Evolutionary conservation across 2,888 invertebrate species (phyloP).

Genomic region (Hirtodrosophila alboralis): DNA sequence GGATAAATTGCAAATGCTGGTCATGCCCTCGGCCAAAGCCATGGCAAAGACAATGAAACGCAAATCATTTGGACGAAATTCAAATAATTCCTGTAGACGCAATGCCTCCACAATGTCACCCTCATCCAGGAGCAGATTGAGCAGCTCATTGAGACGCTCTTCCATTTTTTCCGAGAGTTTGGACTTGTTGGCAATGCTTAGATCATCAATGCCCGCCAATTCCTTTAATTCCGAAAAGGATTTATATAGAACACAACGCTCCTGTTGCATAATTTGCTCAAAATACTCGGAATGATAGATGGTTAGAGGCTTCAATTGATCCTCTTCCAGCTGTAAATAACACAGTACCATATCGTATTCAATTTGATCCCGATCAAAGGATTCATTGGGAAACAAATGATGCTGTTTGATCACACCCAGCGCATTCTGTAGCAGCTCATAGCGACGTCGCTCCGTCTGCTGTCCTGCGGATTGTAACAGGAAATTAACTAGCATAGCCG

Average conservation of each 20-base stretch:
- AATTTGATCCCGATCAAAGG: slow-evolving; percentile 83
- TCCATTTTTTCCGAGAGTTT: slow-evolving; percentile 76
- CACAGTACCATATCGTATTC: slow-evolving; percentile 84
- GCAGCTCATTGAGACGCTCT: slow-evolving; percentile 82
- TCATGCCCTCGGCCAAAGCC: slow-evolving; percentile 87
- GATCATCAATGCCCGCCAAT: slow-evolving; percentile 82
- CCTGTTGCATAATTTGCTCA: slow-evolving; percentile 82
- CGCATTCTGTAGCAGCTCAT: slow-evolving; percentile 83
- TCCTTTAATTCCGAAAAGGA: slow-evolving; percentile 83
- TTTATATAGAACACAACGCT: slow-evolving; percentile 83
- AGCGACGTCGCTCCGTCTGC: slow-evolving; percentile 84
- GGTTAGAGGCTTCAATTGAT: slow-evolving; percentile 45
- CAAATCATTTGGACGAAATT: slow-evolving; percentile 85
- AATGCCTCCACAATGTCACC: slow-evolving; percentile 86
- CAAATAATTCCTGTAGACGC: slow-evolving; percentile 85
- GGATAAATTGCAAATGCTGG: slow-evolving; percentile 86
- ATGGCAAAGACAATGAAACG: slow-evolving; percentile 86
- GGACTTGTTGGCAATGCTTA: slow-evolving; percentile 75
- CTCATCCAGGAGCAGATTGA: slow-evolving; percentile 85
- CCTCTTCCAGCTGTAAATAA: slow-evolving; percentile 70
- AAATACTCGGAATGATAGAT: slow-evolving; percentile 83
- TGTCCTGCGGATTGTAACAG: slow-evolving; percentile 85
- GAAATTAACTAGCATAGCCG: slow-evolving; percentile 87
- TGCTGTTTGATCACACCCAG: slow-evolving; percentile 83
- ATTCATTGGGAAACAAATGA: slow-evolving; percentile 83